phyloP scores from a whole-genome alignment of 2,113 vertebrate genomes.

The Myrmophylax atrothorax region DNA sequence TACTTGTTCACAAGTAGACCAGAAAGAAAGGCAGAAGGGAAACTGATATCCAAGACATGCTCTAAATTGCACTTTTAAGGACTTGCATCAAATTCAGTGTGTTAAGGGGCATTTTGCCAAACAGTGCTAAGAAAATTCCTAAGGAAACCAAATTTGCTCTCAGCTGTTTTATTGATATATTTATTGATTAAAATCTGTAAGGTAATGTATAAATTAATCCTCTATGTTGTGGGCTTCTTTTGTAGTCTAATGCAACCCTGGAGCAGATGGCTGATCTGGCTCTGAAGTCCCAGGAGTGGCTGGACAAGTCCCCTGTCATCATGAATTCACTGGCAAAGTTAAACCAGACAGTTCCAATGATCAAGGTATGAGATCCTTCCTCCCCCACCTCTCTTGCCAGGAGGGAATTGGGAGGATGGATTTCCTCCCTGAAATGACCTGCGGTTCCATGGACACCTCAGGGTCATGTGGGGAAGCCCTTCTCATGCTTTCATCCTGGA shows the following conservation, averaged over 20 bases:
- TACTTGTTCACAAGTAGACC: not conserved
- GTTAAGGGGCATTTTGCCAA: not conserved
- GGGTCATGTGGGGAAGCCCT: not conserved
- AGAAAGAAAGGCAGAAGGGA: not conserved
- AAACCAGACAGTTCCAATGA: conserved; percentile 83
- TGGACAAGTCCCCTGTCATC: conserved; percentile 82
- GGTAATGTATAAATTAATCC: not conserved
- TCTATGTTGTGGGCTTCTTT: not conserved
- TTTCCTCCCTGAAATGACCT: not conserved
- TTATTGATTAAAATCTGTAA: not conserved
- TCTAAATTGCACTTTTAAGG: not conserved
- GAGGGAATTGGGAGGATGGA: not conserved
- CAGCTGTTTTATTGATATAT: not conserved
- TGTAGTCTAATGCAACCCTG: conserved; percentile 87
- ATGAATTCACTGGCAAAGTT: conserved; percentile 80
- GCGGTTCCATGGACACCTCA: not conserved
- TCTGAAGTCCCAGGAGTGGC: conserved; percentile 86
- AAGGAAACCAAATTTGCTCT: not conserved
- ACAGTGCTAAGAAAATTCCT: not conserved
- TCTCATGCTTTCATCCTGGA: not conserved
- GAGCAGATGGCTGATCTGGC: conserved; percentile 84
- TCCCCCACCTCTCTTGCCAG: not conserved
- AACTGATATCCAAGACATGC: not conserved
- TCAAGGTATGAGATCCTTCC: conserved; percentile 79
- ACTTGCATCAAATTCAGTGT: not conserved